Base-by-base conservation (phyloP, 2,888 invertebrate genomes). In the Epirrita christyi region DNA sequence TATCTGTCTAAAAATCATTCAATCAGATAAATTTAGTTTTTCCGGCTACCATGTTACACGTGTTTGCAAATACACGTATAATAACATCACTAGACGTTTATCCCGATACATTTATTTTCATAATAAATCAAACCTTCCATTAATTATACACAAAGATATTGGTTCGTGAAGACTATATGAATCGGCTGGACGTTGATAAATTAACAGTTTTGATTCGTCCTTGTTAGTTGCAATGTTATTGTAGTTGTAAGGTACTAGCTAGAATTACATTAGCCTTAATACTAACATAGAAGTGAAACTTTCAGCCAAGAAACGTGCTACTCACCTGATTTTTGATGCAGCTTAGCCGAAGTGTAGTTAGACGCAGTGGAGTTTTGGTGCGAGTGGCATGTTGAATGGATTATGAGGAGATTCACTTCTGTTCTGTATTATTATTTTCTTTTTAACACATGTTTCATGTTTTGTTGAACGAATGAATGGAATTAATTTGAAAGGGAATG, bases 101-200 rank as follows among this genome's bases (percentile, higher is more conserved):
- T 70, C 65, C 65, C 63, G 67, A 72, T 66, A 75, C 74, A 66
- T 73, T 71, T 71, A 72, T 74, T 73, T 68, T 74, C 72, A 76
- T 75, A 76, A 79, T 79, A 79, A 79, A 79, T 79, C 79, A 78
- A 70, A 66, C 47, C 52, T 38, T 65, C 71, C 75, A 76, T 83
- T 77, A 82, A 78, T 79, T 80, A 80, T 74, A 73, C 66, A 68
- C 72, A 68, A 40, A 57, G 55, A 64, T 66, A 66, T 64, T 59
- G 64, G 55, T 60, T 66, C 60, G 61, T 57, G 60, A 64, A 64
- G 58, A 62, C 58, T 61, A 58, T 65, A 64, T 64, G 63, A 63
- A 61, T 65, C 63, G 59, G 34, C 44, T 13, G 41, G 68, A 68
- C 67, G 43, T 64, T 67, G 68, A 68, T 67, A 59, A 60, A 68